phyloP scores from a whole-genome alignment of 1,140 invertebrate genomes.

The Cotesia vestalis region DNA sequence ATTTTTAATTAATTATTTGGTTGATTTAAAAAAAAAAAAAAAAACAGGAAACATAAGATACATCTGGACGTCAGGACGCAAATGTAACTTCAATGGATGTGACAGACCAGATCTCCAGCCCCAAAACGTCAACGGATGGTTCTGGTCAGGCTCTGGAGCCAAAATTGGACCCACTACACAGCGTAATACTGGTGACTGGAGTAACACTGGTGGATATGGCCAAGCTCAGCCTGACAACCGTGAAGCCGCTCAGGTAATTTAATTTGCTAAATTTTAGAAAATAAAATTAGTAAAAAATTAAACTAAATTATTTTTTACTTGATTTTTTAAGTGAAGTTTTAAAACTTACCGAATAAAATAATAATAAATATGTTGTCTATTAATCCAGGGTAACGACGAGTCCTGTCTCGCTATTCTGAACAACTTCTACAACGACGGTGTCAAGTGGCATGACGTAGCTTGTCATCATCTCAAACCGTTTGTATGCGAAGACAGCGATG shows the following conservation, averaged over 20 bases:
- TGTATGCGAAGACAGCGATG: constrained; percentile 92
- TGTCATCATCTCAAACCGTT: constrained; percentile 92
- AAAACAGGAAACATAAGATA: constrained; percentile 71
- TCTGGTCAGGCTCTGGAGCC: constrained; percentile 90
- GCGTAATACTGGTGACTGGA: constrained; percentile 89
- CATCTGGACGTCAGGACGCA: constrained; percentile 91
- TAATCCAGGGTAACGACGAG: constrained; percentile 82
- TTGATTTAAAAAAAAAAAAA: too few relatives aligned
- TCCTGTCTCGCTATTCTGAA: constrained; percentile 89
- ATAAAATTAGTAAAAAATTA: neutral
- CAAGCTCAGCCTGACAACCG: constrained; percentile 89
- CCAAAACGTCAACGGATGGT: constrained; percentile 90
- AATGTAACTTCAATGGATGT: constrained; percentile 92
- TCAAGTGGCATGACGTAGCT: constrained; percentile 92
- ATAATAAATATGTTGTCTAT: constrained; percentile 5
- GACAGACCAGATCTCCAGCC: constrained; percentile 87
- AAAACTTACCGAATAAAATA: neutral
- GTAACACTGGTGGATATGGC: constrained; percentile 83
- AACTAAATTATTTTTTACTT: neutral
- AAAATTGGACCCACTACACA: constrained; percentile 89
- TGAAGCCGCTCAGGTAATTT: constrained; percentile 82
- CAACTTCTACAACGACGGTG: constrained; percentile 92
- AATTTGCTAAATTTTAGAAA: neutral
- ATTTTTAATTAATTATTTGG: too few relatives aligned
- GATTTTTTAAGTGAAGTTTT: neutral